These are phyloP conservation scores for Propsilocerus akamusi DNA, from an alignment of 1,140 invertebrate genomes.

Conservation along the genomic window DNA sequence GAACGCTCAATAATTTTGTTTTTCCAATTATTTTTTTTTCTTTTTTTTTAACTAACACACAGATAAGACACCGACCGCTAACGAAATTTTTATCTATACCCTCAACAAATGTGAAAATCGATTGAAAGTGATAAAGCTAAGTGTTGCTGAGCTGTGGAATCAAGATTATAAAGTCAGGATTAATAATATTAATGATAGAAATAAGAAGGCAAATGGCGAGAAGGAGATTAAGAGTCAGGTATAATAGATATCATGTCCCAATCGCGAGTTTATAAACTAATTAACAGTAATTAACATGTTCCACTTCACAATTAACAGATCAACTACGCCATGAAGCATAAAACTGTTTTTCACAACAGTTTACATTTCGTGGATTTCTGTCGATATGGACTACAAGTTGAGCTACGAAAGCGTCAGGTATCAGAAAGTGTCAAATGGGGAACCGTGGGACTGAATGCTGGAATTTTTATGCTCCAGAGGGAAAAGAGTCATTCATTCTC, in stretches of 20 bases:
- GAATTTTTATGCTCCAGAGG: slow-evolving; percentile 31
- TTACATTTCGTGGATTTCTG: slow-evolving; percentile 49
- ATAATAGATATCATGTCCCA: slow-evolving; percentile 5
- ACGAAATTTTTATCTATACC: slow-evolving; percentile 42
- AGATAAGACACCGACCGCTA: slow-evolving; percentile 49
- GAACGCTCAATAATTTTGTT: neutral
- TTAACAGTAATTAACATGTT: neutral
- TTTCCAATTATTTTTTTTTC: slow-evolving; percentile 6
- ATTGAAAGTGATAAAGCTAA: slow-evolving; percentile 35
- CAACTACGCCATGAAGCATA: slow-evolving; percentile 15
- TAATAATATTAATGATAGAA: slow-evolving; percentile 46
- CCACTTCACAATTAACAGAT: neutral
- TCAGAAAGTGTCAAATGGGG: slow-evolving; percentile 46
- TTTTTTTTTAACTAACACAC: slow-evolving; percentile 18
- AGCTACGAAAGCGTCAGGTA: slow-evolving; percentile 42
- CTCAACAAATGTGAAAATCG: slow-evolving; percentile 38
- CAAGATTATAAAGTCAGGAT: slow-evolving; percentile 41
- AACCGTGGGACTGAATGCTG: slow-evolving; percentile 42
- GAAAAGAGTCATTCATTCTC: neutral
- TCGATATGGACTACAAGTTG: slow-evolving; percentile 40
- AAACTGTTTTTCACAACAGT: slow-evolving; percentile 34
- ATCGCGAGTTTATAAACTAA: neutral
- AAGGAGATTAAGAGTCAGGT: slow-evolving; percentile 45
- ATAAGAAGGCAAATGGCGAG: slow-evolving; percentile 37
- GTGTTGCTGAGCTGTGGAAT: slow-evolving; percentile 42